Evolutionary conservation across 2,888 invertebrate species (phyloP).

Genomic region (Malachius bipustulatus): DNA sequence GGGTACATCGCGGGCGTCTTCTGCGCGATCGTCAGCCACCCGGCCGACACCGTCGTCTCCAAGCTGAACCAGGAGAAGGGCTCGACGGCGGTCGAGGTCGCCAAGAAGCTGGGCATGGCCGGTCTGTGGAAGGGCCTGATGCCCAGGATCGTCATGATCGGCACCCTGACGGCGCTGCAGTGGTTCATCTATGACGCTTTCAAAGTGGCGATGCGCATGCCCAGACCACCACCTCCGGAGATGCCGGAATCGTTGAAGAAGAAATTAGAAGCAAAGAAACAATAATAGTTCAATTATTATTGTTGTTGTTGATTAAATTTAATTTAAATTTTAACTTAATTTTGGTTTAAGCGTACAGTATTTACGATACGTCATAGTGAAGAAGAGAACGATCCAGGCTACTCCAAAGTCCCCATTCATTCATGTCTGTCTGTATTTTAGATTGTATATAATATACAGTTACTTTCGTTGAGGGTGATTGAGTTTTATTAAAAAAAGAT

Average conservation of each 20-base stretch:
- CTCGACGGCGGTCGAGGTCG: conserved; percentile 58
- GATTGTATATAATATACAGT: no score
- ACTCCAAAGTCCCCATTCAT: no score
- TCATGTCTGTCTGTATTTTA: no score
- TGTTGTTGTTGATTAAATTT: no score
- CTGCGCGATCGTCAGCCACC: conserved; percentile 97
- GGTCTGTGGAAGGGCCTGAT: conserved; percentile 84
- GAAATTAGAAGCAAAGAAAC: conserved; percentile 52
- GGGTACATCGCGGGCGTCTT: conserved; percentile 98
- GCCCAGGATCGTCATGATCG: conserved; percentile 94
- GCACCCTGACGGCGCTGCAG: conserved; percentile 89
- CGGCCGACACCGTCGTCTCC: conserved; percentile 95
- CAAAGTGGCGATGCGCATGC: conserved; percentile 61
- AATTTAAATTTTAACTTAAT: no score
- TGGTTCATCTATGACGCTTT: conserved; percentile 98
- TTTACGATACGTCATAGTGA: no score
- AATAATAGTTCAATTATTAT: no score
- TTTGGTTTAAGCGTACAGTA: no score
- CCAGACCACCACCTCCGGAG: conserved; percentile 90
- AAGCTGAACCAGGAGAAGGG: conserved; percentile 92
- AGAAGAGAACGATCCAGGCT: no score
- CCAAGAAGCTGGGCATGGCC: conserved; percentile 61
- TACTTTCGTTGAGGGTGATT: no score
- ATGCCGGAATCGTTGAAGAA: conserved; percentile 87
- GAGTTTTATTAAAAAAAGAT: no score